Evolutionary conservation across 2,888 invertebrate genomes (phyloP), one percentile per base, ranked within the genome.

Genomic region (Tetrapedia diversipes): DNA sequence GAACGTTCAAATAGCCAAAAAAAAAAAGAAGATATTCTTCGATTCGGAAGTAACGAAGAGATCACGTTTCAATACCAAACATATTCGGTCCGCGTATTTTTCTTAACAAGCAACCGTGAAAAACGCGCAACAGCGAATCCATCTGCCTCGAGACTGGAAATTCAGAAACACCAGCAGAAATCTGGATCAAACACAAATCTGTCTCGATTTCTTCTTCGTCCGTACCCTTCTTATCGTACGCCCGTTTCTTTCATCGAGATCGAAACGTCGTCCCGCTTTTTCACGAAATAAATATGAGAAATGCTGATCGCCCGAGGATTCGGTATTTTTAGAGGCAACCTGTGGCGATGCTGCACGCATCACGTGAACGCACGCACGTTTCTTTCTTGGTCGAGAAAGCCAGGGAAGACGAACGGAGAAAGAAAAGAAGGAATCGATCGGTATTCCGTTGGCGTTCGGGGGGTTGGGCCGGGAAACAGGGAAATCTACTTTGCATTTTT

Each of bases 401-500:
- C 10, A 24, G 14, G 16, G 24, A 2, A 6, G 29, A 19, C 1
- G 29, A 8, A 14, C 14, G 0, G 1, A 10, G 0, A 7, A 24
- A 34, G 22, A 27, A 10, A 7, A 16, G 51, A 11, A 24, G 29
- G 10, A 11, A 71, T 67, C 51, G 68, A 68, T 72, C 57, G 41
- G 45, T 68, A 72, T 72, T 59, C 71, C 34, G n/a, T 24, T 4
- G 16, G 11, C n/a, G 51, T n/a, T 34, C 24, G 57, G 34, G 19
- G 37, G 57, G 41, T 32, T n/a, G n/a, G n/a, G 37, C n/a, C 51
- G 19, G 34, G 67, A 59, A 71, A 66, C 43, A 53, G 34, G 29
- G 7, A 51, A 67, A 59, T 72, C 59, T 53, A 67, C 51, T 72
- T 59, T 68, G 59, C 71, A 59, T 72, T 68, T 72, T 66, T 67